Percentiles rank a stretch among this genome's conserved stretches.
phyloP scores from a whole-genome alignment of 1,140 invertebrate genomes.

The Batillaria attramentaria region DNA sequence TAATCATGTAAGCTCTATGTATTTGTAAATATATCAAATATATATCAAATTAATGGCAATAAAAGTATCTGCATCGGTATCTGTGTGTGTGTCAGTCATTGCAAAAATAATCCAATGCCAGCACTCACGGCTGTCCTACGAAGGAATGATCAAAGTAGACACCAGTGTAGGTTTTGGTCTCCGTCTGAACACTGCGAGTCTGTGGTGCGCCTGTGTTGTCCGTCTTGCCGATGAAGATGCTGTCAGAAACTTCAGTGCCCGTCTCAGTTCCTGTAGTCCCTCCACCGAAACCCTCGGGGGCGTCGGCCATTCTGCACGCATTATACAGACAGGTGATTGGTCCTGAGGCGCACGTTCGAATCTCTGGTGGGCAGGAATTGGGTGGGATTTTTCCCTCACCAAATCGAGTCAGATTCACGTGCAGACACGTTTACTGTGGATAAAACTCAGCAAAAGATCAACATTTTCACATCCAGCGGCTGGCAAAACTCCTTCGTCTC shows the following conservation, averaged over 20 bases:
- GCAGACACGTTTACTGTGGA: too few relatives aligned
- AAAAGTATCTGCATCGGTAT: not conserved
- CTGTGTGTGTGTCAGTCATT: not conserved
- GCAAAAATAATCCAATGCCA: too few relatives aligned
- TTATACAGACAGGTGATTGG: not conserved
- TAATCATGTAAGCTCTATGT: not conserved
- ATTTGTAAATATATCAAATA: not conserved
- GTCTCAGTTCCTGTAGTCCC: conserved; percentile 4
- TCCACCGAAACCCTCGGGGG: not conserved
- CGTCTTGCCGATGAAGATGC: conserved; percentile 28
- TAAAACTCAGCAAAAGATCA: too few relatives aligned
- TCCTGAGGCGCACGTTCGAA: not conserved
- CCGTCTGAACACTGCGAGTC: not conserved
- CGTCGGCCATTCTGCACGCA: not conserved
- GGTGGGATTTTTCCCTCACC: too few relatives aligned
- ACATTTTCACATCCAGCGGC: too few relatives aligned
- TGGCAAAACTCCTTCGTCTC: too few relatives aligned
- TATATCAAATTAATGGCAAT: not conserved
- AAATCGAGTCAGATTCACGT: too few relatives aligned
- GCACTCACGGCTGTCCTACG: not conserved
- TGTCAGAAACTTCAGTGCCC: conserved; percentile 15
- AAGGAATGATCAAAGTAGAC: not conserved
- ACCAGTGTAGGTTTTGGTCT: not conserved
- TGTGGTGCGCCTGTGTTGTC: not conserved
- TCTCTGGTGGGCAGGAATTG: not conserved